Percentiles rank a stretch among this genome's conserved stretches.
phyloP scores from a whole-genome alignment of 2,797 vertebrate genomes.

The Morus bassanus region DNA sequence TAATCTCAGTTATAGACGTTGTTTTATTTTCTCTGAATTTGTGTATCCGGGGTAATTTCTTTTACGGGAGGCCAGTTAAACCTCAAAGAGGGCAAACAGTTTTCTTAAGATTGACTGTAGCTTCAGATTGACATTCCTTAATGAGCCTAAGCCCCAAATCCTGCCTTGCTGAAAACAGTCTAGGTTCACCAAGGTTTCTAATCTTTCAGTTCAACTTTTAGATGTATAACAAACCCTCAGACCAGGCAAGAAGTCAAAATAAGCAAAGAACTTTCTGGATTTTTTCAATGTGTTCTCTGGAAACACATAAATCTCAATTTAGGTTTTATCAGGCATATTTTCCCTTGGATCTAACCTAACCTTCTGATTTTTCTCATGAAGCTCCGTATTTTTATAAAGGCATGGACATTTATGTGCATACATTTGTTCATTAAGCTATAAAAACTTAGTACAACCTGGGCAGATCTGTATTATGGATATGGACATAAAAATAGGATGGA shows the following conservation, averaged over 20 bases:
- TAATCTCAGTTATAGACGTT: neutral
- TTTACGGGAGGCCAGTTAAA: neutral
- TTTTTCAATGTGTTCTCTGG: conserved; percentile 16
- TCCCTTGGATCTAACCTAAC: neutral
- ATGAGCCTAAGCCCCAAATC: conserved; percentile 43
- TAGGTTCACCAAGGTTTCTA: conserved; percentile 33
- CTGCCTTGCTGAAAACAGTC: conserved; percentile 30
- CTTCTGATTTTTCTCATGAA: conserved; percentile 19
- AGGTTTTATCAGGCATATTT: conserved; percentile 19
- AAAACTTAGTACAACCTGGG: neutral
- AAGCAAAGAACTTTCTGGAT: neutral
- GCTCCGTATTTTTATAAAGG: neutral
- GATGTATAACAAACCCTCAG: conserved; percentile 21
- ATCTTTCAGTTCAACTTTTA: conserved; percentile 28
- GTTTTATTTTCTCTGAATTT: neutral
- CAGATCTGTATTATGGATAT: neutral
- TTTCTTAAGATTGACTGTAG: neutral
- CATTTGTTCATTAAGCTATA: neutral
- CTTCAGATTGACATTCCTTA: conserved; percentile 11
- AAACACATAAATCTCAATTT: conserved; percentile 10
- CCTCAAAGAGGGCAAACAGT: neutral
- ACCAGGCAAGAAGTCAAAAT: conserved; percentile 47
- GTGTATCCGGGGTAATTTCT: neutral
- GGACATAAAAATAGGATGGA: neutral
- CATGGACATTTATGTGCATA: neutral